These are phyloP conservation scores for Papilio glaucus DNA, from an alignment of 1,140 invertebrate species.

Conservation along the genomic window DNA sequence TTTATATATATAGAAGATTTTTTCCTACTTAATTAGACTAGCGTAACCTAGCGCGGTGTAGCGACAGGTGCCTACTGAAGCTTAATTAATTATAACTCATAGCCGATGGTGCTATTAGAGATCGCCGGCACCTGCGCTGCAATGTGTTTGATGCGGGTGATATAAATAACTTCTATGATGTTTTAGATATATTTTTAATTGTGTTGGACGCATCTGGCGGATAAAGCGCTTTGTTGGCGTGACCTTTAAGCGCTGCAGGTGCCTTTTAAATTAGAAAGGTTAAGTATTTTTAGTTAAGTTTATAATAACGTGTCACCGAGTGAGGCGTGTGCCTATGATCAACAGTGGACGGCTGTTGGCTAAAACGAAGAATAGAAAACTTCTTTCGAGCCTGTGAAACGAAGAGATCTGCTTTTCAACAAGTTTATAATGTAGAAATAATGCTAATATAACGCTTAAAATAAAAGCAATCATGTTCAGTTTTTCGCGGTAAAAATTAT, in stretches of 20 bases:
- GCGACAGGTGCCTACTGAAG: background rate
- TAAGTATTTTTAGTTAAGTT: slow-evolving; percentile 7
- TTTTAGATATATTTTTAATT: slow-evolving; percentile 25
- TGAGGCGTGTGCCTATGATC: too few species aligned
- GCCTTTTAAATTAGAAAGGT: background rate
- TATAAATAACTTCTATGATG: slow-evolving; percentile 4
- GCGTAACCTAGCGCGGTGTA: background rate
- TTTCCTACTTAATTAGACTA: too few species aligned
- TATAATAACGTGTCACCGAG: background rate
- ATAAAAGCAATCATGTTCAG: too few species aligned
- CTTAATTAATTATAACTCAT: slow-evolving; percentile 1
- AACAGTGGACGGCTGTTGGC: too few species aligned
- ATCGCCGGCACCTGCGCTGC: background rate
- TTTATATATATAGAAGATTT: too few species aligned
- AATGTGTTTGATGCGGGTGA: background rate
- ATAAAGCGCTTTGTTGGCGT: background rate
- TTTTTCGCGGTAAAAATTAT: too few species aligned
- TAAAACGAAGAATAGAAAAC: too few species aligned
- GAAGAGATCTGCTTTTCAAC: too few species aligned
- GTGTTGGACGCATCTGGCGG: slow-evolving; percentile 3
- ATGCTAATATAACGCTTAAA: too few species aligned
- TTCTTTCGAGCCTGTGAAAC: too few species aligned
- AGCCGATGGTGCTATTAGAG: slow-evolving; percentile 3
- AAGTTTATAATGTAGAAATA: too few species aligned
- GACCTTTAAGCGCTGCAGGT: background rate